phyloP scores from a whole-genome alignment of 2,113 vertebrate species.

The Albula glossodonta region DNA sequence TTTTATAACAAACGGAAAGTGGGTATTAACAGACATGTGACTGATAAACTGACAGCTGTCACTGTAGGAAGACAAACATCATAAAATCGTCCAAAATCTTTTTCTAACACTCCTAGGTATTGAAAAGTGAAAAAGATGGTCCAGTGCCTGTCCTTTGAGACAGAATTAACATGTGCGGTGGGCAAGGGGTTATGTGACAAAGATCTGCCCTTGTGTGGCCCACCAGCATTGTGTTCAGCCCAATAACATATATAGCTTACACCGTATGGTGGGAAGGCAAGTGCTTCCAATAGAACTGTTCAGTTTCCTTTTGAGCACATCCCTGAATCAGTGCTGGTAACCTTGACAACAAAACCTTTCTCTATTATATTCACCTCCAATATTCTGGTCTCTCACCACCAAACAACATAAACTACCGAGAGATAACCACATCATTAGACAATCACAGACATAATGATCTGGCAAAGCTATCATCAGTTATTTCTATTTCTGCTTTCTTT shows the following conservation, averaged over 20 bases:
- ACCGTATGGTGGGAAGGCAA: not conserved
- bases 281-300: not conserved
- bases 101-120: too few relatives aligned
- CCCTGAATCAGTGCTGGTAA: not conserved
- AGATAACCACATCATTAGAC: not conserved
- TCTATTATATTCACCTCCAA: not conserved
- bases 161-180: too few relatives aligned
- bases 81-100: too few relatives aligned
- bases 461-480: not conserved
- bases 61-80: too few relatives aligned
- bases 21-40: too few relatives aligned
- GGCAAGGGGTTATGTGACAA: not conserved
- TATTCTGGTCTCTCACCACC: too few relatives aligned
- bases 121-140: too few relatives aligned
- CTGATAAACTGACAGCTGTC: too few relatives aligned
- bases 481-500: not conserved
- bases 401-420: not conserved
- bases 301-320: not conserved
- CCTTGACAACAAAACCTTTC: not conserved
- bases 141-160: too few relatives aligned
- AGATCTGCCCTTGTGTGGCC: not conserved
- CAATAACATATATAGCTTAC: too few relatives aligned
- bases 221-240: not conserved
- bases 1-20: too few relatives aligned
- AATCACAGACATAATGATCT: not conserved